Base-by-base conservation (phyloP, 1,140 invertebrate genomes). In the Drosophila nigromelanica region DNA sequence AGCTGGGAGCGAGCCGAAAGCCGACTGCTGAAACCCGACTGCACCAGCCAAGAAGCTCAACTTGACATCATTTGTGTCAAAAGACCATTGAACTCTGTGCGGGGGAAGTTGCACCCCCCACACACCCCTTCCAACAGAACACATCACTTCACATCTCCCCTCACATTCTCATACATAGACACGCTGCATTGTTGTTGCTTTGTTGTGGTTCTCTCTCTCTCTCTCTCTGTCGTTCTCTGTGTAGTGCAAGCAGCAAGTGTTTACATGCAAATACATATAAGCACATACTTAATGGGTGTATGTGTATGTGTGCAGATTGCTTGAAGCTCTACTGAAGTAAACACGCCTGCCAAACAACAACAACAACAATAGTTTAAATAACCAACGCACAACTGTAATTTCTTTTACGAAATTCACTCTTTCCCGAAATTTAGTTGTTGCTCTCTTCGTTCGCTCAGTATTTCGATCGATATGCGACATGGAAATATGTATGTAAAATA, bases 51-150 rank as follows among this genome's bases (percentile, higher is more conserved):
- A 76, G 77, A 76, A 80, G 78, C 89, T 90, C 81, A 90, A 91
- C 89, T 90, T 90, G 89, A 89, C 89, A 91, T 85, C 89, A 91
- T 90, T 91, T 89, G 75, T 89, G 89, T 90, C 89, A 89, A 90
- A 90, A 91, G 89, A 89, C 85, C 89, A 91, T 90, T 91, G 90
- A 91, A 91, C 90, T 91, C 77, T 89, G 48, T 59, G 78, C 68
- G 52, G 75, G 63, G 60, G 77, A 69, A 67, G 71, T 73, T 61
- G 52, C 54, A 35, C 55, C 50, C 15, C 45, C 47, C 15, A 33
- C 15, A 21, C 47, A 5, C 37, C 18, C 35, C 35, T 27, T 18
- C 8, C 33, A 35, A 1, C 8, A 35, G 6, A 2, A 7, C 8
- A 35, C 33, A 35, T 10, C 33, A 7, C 7, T 35, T 35, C 7